These are phyloP conservation scores for Epinephelus coioides DNA, from an alignment of 2,797 vertebrate species.

Conservation along the genomic window DNA sequence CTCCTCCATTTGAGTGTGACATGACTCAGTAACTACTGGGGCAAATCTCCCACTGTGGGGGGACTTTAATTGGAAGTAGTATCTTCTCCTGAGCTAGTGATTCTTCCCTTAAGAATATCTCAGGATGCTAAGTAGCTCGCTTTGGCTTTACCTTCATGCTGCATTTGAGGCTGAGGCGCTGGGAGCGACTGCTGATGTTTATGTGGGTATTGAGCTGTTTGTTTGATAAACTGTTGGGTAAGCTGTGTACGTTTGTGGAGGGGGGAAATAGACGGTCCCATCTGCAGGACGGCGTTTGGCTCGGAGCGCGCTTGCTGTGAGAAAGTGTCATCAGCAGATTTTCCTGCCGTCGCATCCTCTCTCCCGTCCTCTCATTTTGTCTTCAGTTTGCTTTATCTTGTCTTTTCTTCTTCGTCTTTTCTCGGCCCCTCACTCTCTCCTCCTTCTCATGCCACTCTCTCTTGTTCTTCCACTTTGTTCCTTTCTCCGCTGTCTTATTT, in stretches of 20 bases:
- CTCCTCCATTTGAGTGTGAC: constrained; percentile 60
- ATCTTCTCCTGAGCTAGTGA: constrained; percentile 46
- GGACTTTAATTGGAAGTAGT: constrained; percentile 69
- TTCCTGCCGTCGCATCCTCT: constrained; percentile 46
- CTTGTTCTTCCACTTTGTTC: neutral
- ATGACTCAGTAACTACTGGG: constrained; percentile 62
- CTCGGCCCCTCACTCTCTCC: constrained; percentile 8
- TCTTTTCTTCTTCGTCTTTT: neutral
- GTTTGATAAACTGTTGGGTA: constrained; percentile 71
- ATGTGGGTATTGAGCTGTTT: constrained; percentile 68
- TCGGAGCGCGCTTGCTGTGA: constrained; percentile 38
- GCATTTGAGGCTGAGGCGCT: constrained; percentile 35
- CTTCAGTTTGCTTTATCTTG: constrained; percentile 8
- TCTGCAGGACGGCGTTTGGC: constrained; percentile 56
- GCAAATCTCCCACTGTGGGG: constrained; percentile 54
- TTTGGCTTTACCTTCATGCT: constrained; percentile 36
- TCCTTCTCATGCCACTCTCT: neutral
- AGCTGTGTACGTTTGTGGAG: constrained; percentile 39
- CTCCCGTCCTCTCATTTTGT: constrained; percentile 18
- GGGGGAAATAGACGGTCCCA: constrained; percentile 50
- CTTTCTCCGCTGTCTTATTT: constrained; percentile 19
- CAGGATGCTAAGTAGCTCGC: constrained; percentile 42
- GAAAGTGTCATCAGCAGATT: constrained; percentile 64
- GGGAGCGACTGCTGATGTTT: constrained; percentile 50
- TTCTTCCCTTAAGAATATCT: constrained; percentile 55